These are phyloP conservation scores for Machimus rusticus DNA, from an alignment of 2,888 invertebrate genomes.

Conservation along the genomic window DNA sequence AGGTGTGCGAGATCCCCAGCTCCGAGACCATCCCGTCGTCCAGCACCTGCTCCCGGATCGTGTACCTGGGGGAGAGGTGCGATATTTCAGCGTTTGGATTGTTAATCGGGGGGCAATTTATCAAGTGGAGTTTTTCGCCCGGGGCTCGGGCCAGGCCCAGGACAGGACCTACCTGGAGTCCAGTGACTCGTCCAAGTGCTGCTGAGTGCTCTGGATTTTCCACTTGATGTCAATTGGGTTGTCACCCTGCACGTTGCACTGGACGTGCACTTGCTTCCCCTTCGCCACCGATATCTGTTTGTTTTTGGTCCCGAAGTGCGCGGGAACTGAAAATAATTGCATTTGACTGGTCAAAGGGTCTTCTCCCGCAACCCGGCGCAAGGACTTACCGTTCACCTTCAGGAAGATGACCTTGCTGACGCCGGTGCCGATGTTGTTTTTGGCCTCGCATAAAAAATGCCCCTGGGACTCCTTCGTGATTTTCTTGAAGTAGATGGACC, in stretches of 20 bases:
- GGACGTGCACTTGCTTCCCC: conserved; percentile 82
- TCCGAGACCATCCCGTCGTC: conserved; percentile 86
- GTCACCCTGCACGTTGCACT: conserved; percentile 88
- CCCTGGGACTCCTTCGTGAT: conserved; percentile 89
- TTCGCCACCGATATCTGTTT: conserved; percentile 84
- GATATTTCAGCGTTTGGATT: not conserved
- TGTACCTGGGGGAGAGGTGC: conserved; percentile 65
- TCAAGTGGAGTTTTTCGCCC: not conserved
- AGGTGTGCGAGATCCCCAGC: conserved; percentile 82
- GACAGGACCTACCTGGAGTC: conserved; percentile 69
- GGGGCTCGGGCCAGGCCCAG: too few species aligned
- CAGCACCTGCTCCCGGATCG: conserved; percentile 77
- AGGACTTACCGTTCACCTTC: conserved; percentile 82
- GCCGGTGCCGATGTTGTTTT: conserved; percentile 89
- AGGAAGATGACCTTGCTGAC: conserved; percentile 91
- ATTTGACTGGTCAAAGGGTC: conserved; percentile 53
- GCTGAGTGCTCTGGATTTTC: conserved; percentile 74
- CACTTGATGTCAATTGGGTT: conserved; percentile 85
- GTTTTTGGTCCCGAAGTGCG: conserved; percentile 82
- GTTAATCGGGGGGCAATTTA: not conserved
- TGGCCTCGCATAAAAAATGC: conserved; percentile 91
- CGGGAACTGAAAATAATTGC: conserved; percentile 69
- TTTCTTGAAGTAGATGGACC: conserved; percentile 82
- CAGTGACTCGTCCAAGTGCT: conserved; percentile 74
- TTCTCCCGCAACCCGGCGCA: not conserved